Conservation (phyloP, 1,140 invertebrate species). For the Amyelois transitella region DNA sequence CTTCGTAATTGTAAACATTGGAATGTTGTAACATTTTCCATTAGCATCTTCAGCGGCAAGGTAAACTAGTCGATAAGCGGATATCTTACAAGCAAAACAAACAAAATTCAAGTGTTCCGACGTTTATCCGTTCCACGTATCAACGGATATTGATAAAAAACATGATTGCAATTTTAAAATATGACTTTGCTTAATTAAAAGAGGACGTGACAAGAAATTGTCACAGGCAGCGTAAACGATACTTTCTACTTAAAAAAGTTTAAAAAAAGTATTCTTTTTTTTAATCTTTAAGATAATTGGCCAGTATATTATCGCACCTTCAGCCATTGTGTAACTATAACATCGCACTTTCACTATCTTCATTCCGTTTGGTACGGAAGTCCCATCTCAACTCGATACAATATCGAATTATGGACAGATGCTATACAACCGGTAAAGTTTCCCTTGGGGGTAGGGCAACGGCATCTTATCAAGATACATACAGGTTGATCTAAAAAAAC, state of each 20-base stretch:
- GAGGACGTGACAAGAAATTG: no score
- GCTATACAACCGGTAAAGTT: slow-evolving; percentile 44
- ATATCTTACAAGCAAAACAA: background rate
- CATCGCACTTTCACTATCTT: slow-evolving; percentile 31
- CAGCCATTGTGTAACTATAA: background rate
- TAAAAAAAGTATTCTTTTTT: background rate
- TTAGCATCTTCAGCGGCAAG: slow-evolving; percentile 2
- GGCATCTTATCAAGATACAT: slow-evolving; percentile 12
- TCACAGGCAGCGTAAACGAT: no score
- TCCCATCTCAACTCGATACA: slow-evolving; percentile 20
- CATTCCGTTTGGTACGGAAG: slow-evolving; percentile 26
- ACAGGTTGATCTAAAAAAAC: slow-evolving; percentile 12
- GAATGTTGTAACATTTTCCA: slow-evolving; percentile 3
- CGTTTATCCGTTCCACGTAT: no score
- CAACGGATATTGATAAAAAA: background rate
- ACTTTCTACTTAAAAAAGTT: background rate
- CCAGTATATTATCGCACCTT: background rate
- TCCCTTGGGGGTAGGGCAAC: slow-evolving; percentile 22
- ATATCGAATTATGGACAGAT: slow-evolving; percentile 39
- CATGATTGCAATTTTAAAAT: background rate
- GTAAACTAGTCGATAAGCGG: background rate
- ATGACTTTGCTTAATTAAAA: no score
- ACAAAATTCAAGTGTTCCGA: background rate
- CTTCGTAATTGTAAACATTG: background rate
- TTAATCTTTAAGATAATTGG: background rate